Evolutionary conservation across 1,140 invertebrate species (phyloP), one percentile per base, ranked within the genome.

Genomic region (Paralvinella palmiformis): DNA sequence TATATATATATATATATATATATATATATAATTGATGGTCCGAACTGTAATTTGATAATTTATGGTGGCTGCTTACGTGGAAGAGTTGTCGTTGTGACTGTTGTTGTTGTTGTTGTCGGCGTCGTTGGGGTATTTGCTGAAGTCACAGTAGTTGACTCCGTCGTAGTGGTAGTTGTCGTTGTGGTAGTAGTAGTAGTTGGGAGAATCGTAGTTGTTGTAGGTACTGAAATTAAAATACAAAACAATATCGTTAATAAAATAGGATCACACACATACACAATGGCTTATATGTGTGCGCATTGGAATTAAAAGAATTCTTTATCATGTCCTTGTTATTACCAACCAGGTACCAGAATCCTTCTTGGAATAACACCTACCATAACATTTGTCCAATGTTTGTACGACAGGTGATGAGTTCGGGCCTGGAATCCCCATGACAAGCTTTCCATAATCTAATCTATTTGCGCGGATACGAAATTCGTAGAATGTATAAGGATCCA

Each of bases 51-150:
- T 57, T 15, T n/a, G 5, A 7, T 15, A 33, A 32, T 57, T 6
- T 29, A 5, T 5, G 20, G 27, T 36, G 20, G 55, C 33, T 3
- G 33, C 33, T 33, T 17, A 27, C 22, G 53, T 29, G 6, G 53
- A 64, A 10, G 57, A 17, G 29, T 62, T 2, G 60, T 52, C 15
- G 60, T 29, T 4, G 60, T 56, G 17, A 32, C 53, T 13, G 31
- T 50, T 15, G 13, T 48, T 33, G 60, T 62, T 31, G 60, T 53
- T 53, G 60, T 24, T 10, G 60, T 52, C 31, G 60, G 27, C 53
- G 44, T 53, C 7, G n/a, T 29, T 4, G 24, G 55, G 10, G 45
- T 33, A 10, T 3, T 55, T 2, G 60, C 31, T 37, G 24, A 7
- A 20, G 32, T 36, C 44, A 20, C 20, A 35, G 20, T 64, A 13